Evolutionary conservation across 2,888 invertebrate genomes (phyloP), one percentile per base, ranked within the genome.

Genomic region (Melanargia galathea): DNA sequence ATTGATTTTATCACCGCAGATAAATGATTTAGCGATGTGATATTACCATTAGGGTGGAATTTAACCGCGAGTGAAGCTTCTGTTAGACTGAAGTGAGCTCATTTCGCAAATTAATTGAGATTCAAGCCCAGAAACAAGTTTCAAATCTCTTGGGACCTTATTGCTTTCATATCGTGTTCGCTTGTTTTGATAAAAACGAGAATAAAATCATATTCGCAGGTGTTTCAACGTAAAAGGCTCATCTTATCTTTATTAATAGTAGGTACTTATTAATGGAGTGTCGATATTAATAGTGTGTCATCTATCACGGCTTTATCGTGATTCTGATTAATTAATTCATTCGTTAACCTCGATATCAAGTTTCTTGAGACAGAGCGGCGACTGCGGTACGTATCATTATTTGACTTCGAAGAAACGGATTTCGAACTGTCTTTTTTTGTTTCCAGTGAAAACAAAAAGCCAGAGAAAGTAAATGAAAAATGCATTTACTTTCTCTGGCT

Each of bases 361-460:
- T 52, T 52, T 69, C 60, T 54, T 62, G 68, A 74, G 74, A 75
- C 74, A 66, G 72, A 62, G 64, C 71, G 74, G 73, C 49, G 52
- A 52, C 49, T 35, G 7, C 16, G 30, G 26, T 40, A 43, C 40
- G 10, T 26, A 43, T 40, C 18, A 13, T 46, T 63, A 60, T 46
- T 48, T 52, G 54, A 62, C 57, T 61, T 30, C 52, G 45, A 57
- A 61, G n/a, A 24, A 43, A 8, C 22, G 1, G 20, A 45, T 20
- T 18, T 33, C 33, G 11, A 3, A 16, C 0, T 16, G 16, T 51
- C 13, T 33, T 16, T 18, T 11, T n/a, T 51, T 18, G 10, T 30
- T n/a, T 7, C 22, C 22, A 11, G 2, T n/a, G n/a, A n/a, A n/a
- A n/a, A n/a, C n/a, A n/a, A n/a, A n/a, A n/a, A n/a, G n/a, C n/a